Evolutionary conservation across 2,113 vertebrate genomes (phyloP).

Genomic region (Phoenicopterus ruber): DNA sequence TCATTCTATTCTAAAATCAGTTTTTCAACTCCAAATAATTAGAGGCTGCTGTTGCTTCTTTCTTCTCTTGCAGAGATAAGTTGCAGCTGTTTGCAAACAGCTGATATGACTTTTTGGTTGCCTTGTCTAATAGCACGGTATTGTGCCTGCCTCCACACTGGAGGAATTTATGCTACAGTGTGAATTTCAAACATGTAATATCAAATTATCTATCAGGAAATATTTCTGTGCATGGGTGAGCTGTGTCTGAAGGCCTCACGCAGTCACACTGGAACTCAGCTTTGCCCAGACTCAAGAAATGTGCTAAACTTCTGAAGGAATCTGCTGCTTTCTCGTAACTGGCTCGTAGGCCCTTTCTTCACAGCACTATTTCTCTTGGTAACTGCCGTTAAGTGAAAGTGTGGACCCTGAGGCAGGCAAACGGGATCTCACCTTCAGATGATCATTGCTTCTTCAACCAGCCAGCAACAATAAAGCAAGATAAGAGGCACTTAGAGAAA

Average conservation of each 20-base stretch:
- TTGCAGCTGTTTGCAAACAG: slow-evolving; percentile 20
- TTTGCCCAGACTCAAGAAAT: not conserved
- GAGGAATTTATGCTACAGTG: not conserved
- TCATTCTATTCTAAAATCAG: not conserved
- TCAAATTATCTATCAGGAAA: not conserved
- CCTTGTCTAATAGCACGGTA: not conserved
- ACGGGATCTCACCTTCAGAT: not conserved
- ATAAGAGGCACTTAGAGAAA: not conserved
- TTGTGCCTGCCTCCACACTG: not conserved
- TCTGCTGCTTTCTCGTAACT: not conserved
- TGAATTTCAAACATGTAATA: not conserved
- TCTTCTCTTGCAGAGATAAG: not conserved
- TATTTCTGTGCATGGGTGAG: not conserved
- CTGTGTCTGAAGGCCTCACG: not conserved
- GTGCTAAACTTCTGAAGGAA: not conserved
- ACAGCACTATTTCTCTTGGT: not conserved
- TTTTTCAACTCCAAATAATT: not conserved
- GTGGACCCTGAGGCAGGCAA: not conserved
- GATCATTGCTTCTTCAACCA: not conserved
- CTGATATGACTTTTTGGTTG: not conserved
- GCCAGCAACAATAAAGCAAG: not conserved
- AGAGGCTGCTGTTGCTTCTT: not conserved
- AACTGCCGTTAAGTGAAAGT: not conserved
- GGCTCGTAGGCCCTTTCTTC: not conserved
- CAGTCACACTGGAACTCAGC: not conserved